A percentile compares a stretch with the other conserved stretches of the same genome.
phyloP scores from a whole-genome alignment of 1,140 invertebrate genomes.

The Meloidogyne hapla region DNA sequence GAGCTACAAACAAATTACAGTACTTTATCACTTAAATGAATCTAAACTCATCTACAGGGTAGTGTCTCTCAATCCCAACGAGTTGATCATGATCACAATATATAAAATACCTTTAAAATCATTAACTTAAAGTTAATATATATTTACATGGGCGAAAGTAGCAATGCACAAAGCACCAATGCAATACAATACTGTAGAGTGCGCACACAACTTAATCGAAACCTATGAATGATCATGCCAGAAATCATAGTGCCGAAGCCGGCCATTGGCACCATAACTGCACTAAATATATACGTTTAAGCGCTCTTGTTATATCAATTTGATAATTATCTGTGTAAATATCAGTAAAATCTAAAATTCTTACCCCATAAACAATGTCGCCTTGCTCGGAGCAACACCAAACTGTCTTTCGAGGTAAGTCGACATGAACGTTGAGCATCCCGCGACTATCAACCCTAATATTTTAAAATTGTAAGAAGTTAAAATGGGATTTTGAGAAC shows the following conservation, averaged over 20 bases:
- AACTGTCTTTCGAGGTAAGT: conserved; percentile 63
- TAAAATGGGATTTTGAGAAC: too few relatives aligned
- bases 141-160: conserved; percentile 57
- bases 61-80: conserved; percentile 57
- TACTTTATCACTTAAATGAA: background rate
- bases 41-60: conserved; percentile 55
- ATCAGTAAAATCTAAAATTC: background rate
- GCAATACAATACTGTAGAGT: conserved; percentile 61
- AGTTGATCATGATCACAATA: conserved; percentile 62
- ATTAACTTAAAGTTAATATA: too few relatives aligned
- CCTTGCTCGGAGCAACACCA: conserved; percentile 61
- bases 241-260: conserved; percentile 62
- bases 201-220: conserved; percentile 57
- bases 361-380: conserved; percentile 59
- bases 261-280: conserved; percentile 52
- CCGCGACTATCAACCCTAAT: conserved; percentile 59
- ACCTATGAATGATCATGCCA: conserved; percentile 60
- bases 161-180: conserved; percentile 55
- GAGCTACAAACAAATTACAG: conserved; percentile 32
- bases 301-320: too few relatives aligned
- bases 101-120: conserved; percentile 47
- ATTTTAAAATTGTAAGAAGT: too few relatives aligned
- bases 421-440: conserved; percentile 64
- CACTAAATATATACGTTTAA: conserved; percentile 6
- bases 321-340: too few relatives aligned